Conservation (phyloP, 2,797 vertebrate genomes). For the Astyanax mexicanus region DNA sequence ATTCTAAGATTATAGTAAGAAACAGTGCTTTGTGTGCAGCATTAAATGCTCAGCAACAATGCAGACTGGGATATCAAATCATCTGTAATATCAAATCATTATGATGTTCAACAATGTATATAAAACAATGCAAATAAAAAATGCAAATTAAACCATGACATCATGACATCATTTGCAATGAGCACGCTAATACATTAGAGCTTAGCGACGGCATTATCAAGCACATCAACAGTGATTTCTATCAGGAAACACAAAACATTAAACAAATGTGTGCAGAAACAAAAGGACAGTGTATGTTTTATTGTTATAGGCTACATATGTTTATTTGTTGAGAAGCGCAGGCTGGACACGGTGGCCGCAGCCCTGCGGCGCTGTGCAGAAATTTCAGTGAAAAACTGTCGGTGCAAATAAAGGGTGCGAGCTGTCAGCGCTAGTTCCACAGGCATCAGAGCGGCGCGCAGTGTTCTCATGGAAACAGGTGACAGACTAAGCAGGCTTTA, state of each 20-base stretch:
- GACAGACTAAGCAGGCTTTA: conserved; percentile 34
- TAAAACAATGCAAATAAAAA: not conserved
- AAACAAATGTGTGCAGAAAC: not conserved
- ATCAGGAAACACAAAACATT: not conserved
- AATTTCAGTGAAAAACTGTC: not conserved
- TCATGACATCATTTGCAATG: not conserved
- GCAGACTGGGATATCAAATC: too few species aligned
- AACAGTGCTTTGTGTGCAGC: not conserved
- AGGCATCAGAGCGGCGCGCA: conserved; percentile 22
- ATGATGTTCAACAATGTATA: not conserved
- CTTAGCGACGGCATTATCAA: not conserved
- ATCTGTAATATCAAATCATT: too few species aligned
- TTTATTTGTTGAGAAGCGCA: not conserved
- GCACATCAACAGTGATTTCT: not conserved
- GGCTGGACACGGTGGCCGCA: not conserved
- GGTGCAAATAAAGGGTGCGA: not conserved
- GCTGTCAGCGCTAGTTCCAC: conserved; percentile 6
- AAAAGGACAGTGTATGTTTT: not conserved
- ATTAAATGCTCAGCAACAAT: too few species aligned
- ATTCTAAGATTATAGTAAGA: not conserved
- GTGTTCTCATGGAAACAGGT: conserved; percentile 50
- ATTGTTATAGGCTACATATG: not conserved
- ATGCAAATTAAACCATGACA: not conserved
- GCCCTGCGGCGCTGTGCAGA: not conserved
- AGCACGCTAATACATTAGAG: not conserved